Base-by-base conservation (phyloP, 1,140 invertebrate genomes). In the Ceratina calcarata region DNA sequence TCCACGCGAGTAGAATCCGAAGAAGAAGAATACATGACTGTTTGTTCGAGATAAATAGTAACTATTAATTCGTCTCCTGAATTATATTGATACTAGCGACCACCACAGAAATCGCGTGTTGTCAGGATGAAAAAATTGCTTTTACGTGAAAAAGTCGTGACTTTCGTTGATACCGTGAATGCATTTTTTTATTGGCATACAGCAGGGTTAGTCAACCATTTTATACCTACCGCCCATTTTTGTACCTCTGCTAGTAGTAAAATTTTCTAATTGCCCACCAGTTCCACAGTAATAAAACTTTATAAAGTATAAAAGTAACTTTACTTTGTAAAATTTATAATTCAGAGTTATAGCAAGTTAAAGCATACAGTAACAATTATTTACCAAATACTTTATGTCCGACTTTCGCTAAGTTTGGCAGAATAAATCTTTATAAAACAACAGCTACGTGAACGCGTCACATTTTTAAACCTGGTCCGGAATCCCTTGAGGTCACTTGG, bases 11-110 rank as follows among this genome's bases (percentile, higher is more conserved):
- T 12, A 27, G 74, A 16, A 32, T 24, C 2, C 22, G 8, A 12
- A 3, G 16, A 55, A 1, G 60, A 20, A 18, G 20, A 24, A 49
- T 51, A 51, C 16, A 12, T 24, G 65, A 12, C 45, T 61, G 66
- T 16, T 32, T n/a, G 22, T 45, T 18, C 55, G 66, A 77, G 74
- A 77, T 77, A 77, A 77, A 77, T 60, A 53, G 37, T 32, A 51
- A 51, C 37, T 13, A 27, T 45, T 22, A 22, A 2, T 27, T 49
- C 20, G 69, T 12, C 32, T 7, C 18, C 37, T 77, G 58, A 77
- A 70, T 77, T 67, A 69, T 27, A 58, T 70, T 12, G 45, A 61
- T 27, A 20, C n/a, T 16, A 27, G 12, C 13, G 37, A 24, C 0
- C 22, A 15, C 1, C 64, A 12, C 13, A 68, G 58, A 27, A 20